phyloP scores from a whole-genome alignment of 2,113 vertebrate genomes.

The Oostethus manadensis region DNA sequence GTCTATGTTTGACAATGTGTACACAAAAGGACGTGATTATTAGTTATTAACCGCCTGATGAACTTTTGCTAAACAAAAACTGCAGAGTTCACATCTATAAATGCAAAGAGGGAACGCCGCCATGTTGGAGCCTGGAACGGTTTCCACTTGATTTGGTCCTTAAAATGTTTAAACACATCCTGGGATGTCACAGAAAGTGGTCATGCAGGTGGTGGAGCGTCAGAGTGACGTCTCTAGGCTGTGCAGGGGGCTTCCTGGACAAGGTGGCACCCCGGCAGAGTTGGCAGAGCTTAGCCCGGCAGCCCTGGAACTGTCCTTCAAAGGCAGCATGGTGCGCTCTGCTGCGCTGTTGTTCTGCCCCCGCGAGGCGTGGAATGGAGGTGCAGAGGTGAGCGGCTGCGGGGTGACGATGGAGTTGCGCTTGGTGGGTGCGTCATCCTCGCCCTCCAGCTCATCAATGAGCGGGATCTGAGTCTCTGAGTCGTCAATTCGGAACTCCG shows the following conservation, averaged over 20 bases:
- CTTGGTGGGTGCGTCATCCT: constrained; percentile 90
- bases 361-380: constrained; percentile 44
- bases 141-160: constrained; percentile 20
- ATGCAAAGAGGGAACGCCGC: constrained; percentile 18
- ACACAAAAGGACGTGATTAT: not conserved
- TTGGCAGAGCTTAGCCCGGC: constrained; percentile 50
- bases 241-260: constrained; percentile 95
- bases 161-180: constrained; percentile 13
- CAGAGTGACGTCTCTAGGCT: constrained; percentile 98
- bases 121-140: constrained; percentile 12
- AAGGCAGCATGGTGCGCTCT: constrained; percentile 68
- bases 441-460: constrained; percentile 89
- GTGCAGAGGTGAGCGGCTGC: constrained; percentile 53
- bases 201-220: constrained; percentile 30
- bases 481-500: constrained; percentile 95
- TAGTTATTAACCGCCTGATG: constrained; percentile 13
- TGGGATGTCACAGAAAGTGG: not conserved
- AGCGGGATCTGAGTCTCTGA: constrained; percentile 90
- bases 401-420: constrained; percentile 75
- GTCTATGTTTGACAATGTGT: no score
- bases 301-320: constrained; percentile 80
- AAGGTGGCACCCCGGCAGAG: constrained; percentile 72
- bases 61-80: constrained; percentile 44
- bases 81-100: constrained; percentile 32
- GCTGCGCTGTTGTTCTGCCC: constrained; percentile 91